Conservation (phyloP, 2,113 vertebrate species). For the Macquaria ambigua region DNA sequence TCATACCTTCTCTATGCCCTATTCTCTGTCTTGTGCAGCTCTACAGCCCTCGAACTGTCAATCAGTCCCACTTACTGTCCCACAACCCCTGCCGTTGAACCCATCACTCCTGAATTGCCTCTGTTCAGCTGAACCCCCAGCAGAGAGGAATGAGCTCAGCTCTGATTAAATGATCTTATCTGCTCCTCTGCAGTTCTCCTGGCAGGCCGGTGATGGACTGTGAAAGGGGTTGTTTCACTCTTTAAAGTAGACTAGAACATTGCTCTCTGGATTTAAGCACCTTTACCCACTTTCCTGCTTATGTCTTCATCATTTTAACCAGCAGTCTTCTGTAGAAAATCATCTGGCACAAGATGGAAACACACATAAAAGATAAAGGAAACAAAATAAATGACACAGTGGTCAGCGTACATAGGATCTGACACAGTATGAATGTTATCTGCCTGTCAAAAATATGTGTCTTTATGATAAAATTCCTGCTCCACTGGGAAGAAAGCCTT, state of each 20-base stretch:
- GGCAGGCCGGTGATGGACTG: neutral
- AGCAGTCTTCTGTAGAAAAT: neutral
- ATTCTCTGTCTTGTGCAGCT: neutral
- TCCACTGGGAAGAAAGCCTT: neutral
- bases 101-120: constrained; percentile 13
- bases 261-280: neutral
- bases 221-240: constrained; percentile 10
- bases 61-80: constrained; percentile 12
- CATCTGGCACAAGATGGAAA: neutral
- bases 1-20: neutral
- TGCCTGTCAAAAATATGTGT: neutral
- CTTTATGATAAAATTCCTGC: neutral
- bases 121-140: constrained; percentile 25
- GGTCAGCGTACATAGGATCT: neutral
- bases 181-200: constrained; percentile 10
- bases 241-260: neutral
- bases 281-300: neutral
- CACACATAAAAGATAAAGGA: neutral
- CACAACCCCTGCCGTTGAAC: constrained; percentile 5
- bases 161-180: constrained; percentile 39
- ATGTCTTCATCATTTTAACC: neutral
- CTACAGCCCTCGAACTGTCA: constrained; percentile 18
- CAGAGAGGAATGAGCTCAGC: constrained; percentile 10
- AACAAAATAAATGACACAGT: neutral
- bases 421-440: neutral